A percentile compares a stretch with the other conserved stretches of the same genome.
These are phyloP conservation scores for Ladona fulva DNA, from an alignment of 1,140 invertebrate species.

Conservation along the genomic window DNA sequence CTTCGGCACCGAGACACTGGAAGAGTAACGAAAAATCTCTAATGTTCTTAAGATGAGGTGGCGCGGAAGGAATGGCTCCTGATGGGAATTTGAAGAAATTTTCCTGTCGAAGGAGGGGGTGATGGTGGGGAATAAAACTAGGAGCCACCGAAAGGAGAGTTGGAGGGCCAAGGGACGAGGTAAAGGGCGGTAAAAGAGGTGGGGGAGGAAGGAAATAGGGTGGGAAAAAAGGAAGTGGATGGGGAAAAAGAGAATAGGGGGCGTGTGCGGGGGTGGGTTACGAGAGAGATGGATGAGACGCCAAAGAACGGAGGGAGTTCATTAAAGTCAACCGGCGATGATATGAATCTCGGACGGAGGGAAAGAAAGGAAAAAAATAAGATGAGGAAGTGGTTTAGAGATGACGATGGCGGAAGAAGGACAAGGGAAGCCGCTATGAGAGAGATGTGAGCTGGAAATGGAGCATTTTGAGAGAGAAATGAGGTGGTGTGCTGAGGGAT, in stretches of 20 bases:
- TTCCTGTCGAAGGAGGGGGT: not conserved
- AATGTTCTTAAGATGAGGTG: too few relatives aligned
- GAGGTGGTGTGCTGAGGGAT: not conserved
- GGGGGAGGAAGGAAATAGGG: not conserved
- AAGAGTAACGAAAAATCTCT: too few relatives aligned
- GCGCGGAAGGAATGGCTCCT: too few relatives aligned
- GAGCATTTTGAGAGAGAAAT: not conserved
- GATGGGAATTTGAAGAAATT: too few relatives aligned
- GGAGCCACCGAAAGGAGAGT: not conserved
- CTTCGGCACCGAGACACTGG: too few relatives aligned
- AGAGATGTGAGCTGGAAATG: not conserved
- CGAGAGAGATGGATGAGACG: not conserved
- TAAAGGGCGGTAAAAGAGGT: not conserved
- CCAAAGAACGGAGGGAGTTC: not conserved
- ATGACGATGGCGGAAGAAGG: not conserved
- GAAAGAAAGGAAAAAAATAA: not conserved
- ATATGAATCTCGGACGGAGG: slow-evolving; percentile 1
- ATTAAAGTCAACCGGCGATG: not conserved
- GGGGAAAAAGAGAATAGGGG: not conserved
- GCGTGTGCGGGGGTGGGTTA: not conserved
- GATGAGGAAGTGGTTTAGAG: not conserved
- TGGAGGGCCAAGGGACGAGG: not conserved
- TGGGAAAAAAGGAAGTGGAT: not conserved
- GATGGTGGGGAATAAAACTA: not conserved
- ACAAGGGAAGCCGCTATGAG: too few relatives aligned